Percentiles rank a stretch among this genome's conserved stretches.
These are phyloP conservation scores for Hypocryptadius cinnamomeus DNA, from an alignment of 2,113 vertebrate genomes.

Conservation along the genomic window DNA sequence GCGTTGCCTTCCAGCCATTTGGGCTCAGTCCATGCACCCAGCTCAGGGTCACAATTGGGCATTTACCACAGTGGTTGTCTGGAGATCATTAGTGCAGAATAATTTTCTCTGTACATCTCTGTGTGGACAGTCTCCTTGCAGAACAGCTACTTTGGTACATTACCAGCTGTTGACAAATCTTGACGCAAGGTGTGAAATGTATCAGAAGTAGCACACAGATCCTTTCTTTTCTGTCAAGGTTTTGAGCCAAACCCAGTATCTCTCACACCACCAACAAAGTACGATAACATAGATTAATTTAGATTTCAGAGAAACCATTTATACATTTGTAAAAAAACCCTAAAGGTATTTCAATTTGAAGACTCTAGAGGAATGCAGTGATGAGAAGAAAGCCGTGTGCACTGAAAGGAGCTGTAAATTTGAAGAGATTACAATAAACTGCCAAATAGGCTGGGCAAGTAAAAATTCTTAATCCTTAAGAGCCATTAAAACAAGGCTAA, in stretches of 20 bases:
- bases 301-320: neutral
- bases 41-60: neutral
- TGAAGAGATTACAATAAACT: neutral
- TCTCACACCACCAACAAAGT: neutral
- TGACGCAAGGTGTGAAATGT: neutral
- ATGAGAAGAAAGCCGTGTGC: neutral
- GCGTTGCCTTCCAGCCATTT: neutral
- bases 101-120: neutral
- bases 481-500: neutral
- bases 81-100: neutral
- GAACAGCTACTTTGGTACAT: neutral
- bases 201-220: neutral
- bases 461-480: neutral
- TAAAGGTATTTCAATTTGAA: neutral
- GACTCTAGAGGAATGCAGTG: neutral
- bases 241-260: neutral
- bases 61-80: neutral
- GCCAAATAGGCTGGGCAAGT: neutral
- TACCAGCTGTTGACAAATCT: neutral
- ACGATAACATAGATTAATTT: accelerated
- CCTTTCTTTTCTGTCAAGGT: neutral
- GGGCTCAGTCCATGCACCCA: neutral
- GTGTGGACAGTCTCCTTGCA: neutral
- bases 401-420: neutral
- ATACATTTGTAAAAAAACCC: neutral